phyloP scores from a whole-genome alignment of 2,113 vertebrate species.

The Tyrannus savana region DNA sequence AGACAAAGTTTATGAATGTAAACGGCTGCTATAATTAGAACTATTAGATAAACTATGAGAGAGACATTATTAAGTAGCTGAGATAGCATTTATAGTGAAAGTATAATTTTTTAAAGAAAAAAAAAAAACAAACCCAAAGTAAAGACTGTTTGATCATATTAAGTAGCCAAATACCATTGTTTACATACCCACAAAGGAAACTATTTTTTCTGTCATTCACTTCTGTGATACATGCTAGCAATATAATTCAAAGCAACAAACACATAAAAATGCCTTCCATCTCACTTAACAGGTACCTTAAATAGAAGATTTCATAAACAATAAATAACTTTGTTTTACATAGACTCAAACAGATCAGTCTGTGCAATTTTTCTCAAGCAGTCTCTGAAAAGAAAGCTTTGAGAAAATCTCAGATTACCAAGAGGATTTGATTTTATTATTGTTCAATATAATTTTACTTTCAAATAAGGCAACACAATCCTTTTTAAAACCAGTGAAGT shows the following conservation, averaged over 20 bases:
- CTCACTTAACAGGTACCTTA: not conserved
- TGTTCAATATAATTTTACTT: conserved; percentile 32
- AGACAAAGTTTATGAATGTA: not conserved
- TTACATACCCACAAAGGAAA: not conserved
- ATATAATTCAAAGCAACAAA: not conserved
- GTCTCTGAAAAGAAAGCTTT: not conserved
- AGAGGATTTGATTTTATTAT: conserved; percentile 32
- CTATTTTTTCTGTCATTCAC: not conserved
- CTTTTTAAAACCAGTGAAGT: conserved; percentile 4
- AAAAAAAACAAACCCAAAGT: not conserved
- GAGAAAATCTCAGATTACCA: conserved; percentile 16
- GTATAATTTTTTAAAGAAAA: not conserved
- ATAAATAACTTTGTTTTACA: not conserved
- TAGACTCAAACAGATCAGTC: not conserved
- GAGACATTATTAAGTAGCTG: not conserved
- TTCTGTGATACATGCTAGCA: not conserved
- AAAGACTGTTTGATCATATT: not conserved
- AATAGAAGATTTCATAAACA: not conserved
- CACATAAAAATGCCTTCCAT: not conserved
- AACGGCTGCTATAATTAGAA: not conserved
- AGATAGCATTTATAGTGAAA: not conserved
- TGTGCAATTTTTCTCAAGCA: not conserved
- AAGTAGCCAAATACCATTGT: not conserved
- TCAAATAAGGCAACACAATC: conserved; percentile 6
- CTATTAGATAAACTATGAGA: not conserved